Evolutionary conservation across 2,888 invertebrate species (phyloP), one percentile per base, ranked within the genome.

Genomic region (Heteromyza rotundicornis): DNA sequence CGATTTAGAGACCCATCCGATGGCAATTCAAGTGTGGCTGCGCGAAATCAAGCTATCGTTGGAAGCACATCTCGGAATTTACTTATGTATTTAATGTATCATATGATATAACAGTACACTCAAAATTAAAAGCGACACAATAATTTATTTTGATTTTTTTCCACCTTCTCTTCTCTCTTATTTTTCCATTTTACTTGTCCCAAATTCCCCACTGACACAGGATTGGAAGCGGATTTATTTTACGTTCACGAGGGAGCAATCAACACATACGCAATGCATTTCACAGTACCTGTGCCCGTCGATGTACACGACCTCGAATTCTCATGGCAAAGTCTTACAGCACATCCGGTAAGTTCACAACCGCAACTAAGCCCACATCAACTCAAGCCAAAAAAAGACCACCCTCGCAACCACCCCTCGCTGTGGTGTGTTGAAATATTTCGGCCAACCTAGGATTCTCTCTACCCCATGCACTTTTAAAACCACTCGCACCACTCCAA

Each of bases 191-290:
- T 1, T 20, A 49, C 49, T 20, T 22, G 22, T n/a, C n/a, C 20
- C 14, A 17, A 49, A 2, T n/a, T 23, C 3, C 35, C 19, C 5
- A 16, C 56, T 23, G 2, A 57, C 7, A 17, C 85, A 91, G 91
- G 90, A 73, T 84, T 91, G 72, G 87, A 90, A 72, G 89, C 89
- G n/a, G 90, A 91, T 80, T 80, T 94, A 70, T 94, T 89, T 84
- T 94, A 94, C 81, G 93, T 95, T 14, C 86, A 91, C 65, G 91
- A 92, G 77, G 94, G 94, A 24, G 89, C 90, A 63, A 89, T 94
- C 71, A 95, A 94, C 84, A 89, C 89, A 61, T 94, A 94, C 80
- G 94, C 94, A 3, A 89, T 94, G 81, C 89, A 90, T 77, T 95
- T 94, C 84, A 88, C 89, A 68, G 90, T 94, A 24, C 92, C 91